phyloP scores from a whole-genome alignment of 2,113 vertebrate species.

The Dolichotis patagonum region DNA sequence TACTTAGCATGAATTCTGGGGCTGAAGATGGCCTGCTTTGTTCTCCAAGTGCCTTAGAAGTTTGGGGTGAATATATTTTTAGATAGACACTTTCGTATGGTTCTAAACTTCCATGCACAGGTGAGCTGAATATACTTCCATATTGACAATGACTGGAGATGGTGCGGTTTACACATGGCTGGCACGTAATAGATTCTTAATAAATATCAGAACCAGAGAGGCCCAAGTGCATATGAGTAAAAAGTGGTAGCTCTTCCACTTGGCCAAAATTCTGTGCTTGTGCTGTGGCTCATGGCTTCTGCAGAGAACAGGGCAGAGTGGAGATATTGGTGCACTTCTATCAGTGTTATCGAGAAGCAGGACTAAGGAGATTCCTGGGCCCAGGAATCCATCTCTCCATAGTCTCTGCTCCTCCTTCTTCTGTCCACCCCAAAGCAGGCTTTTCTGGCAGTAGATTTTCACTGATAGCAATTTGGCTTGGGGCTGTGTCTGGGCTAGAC shows the following conservation, averaged over 20 bases:
- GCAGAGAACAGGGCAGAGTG: neutral
- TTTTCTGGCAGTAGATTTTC: neutral
- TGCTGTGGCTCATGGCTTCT: neutral
- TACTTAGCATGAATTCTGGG: neutral
- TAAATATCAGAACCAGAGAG: neutral
- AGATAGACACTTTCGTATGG: neutral
- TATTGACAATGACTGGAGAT: neutral
- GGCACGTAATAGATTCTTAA: neutral
- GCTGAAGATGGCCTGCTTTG: neutral
- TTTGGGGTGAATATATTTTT: neutral
- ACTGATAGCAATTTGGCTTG: neutral
- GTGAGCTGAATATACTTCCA: neutral
- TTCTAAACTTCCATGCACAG: neutral
- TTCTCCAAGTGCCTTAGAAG: neutral
- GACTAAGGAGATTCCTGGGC: neutral
- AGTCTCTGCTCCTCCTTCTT: neutral
- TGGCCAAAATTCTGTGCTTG: neutral
- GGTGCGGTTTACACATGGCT: neutral
- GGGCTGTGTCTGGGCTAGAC: neutral
- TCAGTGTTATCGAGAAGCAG: neutral
- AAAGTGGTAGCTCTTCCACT: neutral
- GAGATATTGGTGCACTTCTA: neutral
- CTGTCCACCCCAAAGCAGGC: fast-evolving
- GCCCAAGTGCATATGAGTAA: too few relatives aligned
- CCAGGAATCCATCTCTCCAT: neutral